Evolutionary conservation across 2,797 vertebrate species (phyloP).

Genomic region (Amphiprion clarkii): DNA sequence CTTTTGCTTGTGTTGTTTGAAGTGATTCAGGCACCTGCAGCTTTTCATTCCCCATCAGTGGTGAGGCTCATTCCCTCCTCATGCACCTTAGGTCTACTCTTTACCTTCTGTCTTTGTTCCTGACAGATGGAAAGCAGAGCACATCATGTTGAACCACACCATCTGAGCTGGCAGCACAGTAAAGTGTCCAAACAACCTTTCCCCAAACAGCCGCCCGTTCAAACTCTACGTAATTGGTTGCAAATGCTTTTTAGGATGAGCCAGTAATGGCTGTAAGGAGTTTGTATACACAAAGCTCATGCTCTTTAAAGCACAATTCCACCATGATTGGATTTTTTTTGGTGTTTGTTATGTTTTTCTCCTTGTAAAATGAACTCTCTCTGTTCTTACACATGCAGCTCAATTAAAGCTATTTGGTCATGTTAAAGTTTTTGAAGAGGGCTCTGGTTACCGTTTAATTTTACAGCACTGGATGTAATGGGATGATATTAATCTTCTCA

Average conservation of each 20-base stretch:
- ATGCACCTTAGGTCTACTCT: constrained; percentile 4
- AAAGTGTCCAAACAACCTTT: constrained; percentile 63
- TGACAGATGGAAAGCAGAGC: constrained; percentile 58
- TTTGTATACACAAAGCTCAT: constrained; percentile 52
- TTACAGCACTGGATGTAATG: not conserved
- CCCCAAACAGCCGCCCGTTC: constrained; percentile 46
- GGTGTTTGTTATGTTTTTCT: constrained; percentile 27
- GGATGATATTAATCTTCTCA: constrained; percentile 23
- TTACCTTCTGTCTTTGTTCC: constrained; percentile 43
- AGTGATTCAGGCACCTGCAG: constrained; percentile 38
- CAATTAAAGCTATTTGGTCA: constrained; percentile 3
- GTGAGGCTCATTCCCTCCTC: not conserved
- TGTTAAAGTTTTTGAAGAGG: constrained; percentile 7
- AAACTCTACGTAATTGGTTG: constrained; percentile 67
- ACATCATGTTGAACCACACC: constrained; percentile 31
- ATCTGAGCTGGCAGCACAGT: constrained; percentile 59
- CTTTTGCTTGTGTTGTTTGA: constrained; percentile 16
- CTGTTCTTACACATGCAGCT: constrained; percentile 10
- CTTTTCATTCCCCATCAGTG: constrained; percentile 38
- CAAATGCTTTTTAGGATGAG: constrained; percentile 73
- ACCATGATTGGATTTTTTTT: not conserved
- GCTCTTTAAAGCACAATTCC: constrained; percentile 32
- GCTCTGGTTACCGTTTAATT: not conserved
- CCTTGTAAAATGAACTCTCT: constrained; percentile 7
- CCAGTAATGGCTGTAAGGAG: constrained; percentile 40